Conservation (phyloP, 2,888 invertebrate genomes). For the Ormyrus labotus region DNA sequence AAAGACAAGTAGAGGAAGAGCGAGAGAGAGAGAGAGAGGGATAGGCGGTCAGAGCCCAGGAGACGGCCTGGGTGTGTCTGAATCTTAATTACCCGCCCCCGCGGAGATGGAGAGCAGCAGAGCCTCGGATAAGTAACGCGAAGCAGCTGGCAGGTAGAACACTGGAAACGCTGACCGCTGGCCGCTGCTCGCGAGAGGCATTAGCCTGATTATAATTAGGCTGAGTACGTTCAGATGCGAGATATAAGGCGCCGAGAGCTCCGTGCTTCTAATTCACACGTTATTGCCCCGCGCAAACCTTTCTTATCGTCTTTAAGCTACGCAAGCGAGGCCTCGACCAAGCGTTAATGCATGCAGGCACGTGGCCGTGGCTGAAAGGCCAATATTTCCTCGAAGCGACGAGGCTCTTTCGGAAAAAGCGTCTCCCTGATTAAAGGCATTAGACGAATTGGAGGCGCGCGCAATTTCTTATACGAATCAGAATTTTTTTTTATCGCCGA, state of each 20-base stretch:
- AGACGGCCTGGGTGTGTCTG: slow-evolving; percentile 75
- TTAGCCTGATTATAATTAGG: slow-evolving; percentile 76
- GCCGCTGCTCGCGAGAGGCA: slow-evolving; percentile 61
- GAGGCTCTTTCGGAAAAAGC: no score
- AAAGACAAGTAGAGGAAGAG: slow-evolving; percentile 26
- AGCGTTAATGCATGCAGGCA: no score
- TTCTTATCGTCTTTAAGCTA: slow-evolving; percentile 49
- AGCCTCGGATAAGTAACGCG: slow-evolving; percentile 4
- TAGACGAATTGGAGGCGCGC: no score
- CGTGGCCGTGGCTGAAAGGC: no score
- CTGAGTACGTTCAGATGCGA: slow-evolving; percentile 74
- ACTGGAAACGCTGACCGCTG: slow-evolving; percentile 62
- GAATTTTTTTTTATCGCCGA: not conserved
- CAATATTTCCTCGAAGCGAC: no score
- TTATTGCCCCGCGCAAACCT: slow-evolving; percentile 31
- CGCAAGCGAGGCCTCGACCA: no score
- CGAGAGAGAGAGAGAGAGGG: slow-evolving; percentile 19
- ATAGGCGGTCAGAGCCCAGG: slow-evolving; percentile 71
- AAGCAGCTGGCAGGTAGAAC: slow-evolving; percentile 57
- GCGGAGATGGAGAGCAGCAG: slow-evolving; percentile 6
- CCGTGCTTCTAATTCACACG: slow-evolving; percentile 51
- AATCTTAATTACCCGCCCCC: slow-evolving; percentile 75
- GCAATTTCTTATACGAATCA: no score
- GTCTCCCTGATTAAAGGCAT: no score
- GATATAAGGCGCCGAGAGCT: slow-evolving; percentile 67